These are phyloP conservation scores for Drosophila histrio DNA, from an alignment of 2,888 invertebrate genomes.

Conservation along the genomic window DNA sequence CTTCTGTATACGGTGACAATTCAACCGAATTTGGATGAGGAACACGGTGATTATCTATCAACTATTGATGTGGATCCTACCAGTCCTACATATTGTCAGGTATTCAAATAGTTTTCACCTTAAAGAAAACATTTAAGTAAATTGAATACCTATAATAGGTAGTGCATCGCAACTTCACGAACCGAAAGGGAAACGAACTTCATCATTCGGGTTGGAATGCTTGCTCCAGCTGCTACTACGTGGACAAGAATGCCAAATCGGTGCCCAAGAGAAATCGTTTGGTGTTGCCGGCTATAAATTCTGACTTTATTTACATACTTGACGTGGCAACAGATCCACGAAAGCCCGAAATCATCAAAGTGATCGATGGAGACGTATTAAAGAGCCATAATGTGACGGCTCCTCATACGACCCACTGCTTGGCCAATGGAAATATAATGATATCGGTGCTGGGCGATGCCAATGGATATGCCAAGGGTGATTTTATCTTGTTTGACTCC, in stretches of 20 bases:
- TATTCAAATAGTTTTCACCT: constrained; percentile 73
- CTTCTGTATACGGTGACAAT: constrained; percentile 95
- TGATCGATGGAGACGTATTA: constrained; percentile 92
- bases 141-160: constrained; percentile 86
- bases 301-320: constrained; percentile 92
- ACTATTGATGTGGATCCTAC: constrained; percentile 96
- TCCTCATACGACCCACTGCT: constrained; percentile 97
- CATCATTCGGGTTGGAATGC: constrained; percentile 99
- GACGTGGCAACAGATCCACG: constrained; percentile 91
- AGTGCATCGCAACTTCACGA: constrained; percentile 92
- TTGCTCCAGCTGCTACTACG: constrained; percentile 94
- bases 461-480: constrained; percentile 93
- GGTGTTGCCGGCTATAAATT: constrained; percentile 92
- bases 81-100: constrained; percentile 93
- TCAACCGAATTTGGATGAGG: constrained; percentile 87
- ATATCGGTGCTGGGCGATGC: constrained; percentile 97
- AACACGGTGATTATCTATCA: constrained; percentile 93
- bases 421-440: constrained; percentile 96
- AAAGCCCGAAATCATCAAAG: constrained; percentile 90
- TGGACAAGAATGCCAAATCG: constrained; percentile 81
- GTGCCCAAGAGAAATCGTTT: constrained; percentile 89
- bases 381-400: constrained; percentile 91
- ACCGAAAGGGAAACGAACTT: constrained; percentile 92
- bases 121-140: not conserved
- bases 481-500: constrained; percentile 94